phyloP scores from a whole-genome alignment of 1,140 invertebrate genomes.

The Odontomachus brunneus region DNA sequence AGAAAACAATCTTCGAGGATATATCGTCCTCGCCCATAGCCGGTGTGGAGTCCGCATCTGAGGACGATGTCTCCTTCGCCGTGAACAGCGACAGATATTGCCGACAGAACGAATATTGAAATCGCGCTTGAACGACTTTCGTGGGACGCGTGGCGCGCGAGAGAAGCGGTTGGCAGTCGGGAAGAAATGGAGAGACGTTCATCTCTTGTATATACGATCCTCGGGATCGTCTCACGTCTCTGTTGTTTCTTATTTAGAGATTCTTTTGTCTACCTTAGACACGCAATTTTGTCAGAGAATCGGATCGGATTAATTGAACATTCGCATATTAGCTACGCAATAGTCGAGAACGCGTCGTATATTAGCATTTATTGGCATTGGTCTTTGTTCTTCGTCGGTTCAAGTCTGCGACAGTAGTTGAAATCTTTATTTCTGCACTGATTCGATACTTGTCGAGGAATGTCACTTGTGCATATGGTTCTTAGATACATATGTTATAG shows the following conservation, averaged over 20 bases:
- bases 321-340: too few relatives aligned
- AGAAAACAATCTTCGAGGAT: slow-evolving; percentile 86
- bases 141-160: not conserved
- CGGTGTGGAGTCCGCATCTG: slow-evolving; percentile 1
- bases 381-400: not conserved
- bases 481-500: not conserved
- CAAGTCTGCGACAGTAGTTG: too few relatives aligned
- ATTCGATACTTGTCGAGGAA: not conserved
- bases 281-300: not conserved
- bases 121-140: slow-evolving; percentile 46
- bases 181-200: slow-evolving; percentile 4
- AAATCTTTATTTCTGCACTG: not conserved
- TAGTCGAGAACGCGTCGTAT: too few relatives aligned
- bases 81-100: slow-evolving; percentile 47
- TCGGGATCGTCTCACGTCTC: not conserved
- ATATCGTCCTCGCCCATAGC: slow-evolving; percentile 79
- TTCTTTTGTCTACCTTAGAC: not conserved
- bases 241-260: not conserved
- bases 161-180: not conserved
- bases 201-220: slow-evolving; percentile 8
- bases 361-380: too few relatives aligned
- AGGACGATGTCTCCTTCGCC: not conserved
- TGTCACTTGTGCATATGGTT: not conserved
- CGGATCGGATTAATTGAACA: not conserved
- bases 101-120: slow-evolving; percentile 56